A percentile compares a stretch with the other conserved stretches of the same genome.
phyloP scores from a whole-genome alignment of 2,797 vertebrate genomes.

The Gobio occitaniae region DNA sequence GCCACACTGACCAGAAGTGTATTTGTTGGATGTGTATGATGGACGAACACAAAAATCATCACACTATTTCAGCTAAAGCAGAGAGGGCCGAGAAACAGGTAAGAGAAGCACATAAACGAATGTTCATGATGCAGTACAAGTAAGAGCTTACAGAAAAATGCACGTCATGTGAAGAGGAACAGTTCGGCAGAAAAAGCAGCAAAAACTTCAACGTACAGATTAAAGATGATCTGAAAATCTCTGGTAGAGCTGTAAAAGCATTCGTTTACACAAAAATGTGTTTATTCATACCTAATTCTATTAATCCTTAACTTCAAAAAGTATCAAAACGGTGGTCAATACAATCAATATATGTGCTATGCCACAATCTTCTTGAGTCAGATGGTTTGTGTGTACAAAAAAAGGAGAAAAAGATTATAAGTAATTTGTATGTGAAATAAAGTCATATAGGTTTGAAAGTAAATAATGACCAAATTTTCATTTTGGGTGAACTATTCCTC shows the following conservation, averaged over 20 bases:
- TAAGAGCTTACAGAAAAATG: no score
- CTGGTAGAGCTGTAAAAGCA: no score
- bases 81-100: not conserved
- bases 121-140: no score
- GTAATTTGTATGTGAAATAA: not conserved
- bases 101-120: not conserved
- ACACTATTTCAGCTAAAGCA: not conserved
- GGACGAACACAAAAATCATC: not conserved
- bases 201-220: no score
- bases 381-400: no score
- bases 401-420: not conserved
- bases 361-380: no score
- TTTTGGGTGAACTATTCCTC: not conserved
- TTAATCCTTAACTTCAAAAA: no score
- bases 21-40: not conserved
- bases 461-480: not conserved
- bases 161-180: not conserved
- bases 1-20: not conserved
- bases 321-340: no score
- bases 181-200: not conserved
- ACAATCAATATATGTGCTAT: no score
- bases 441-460: not conserved
- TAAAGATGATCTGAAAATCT: no score
- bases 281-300: no score
- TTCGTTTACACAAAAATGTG: no score